phyloP scores from a whole-genome alignment of 2,113 vertebrate species.

The Hassar affinis region DNA sequence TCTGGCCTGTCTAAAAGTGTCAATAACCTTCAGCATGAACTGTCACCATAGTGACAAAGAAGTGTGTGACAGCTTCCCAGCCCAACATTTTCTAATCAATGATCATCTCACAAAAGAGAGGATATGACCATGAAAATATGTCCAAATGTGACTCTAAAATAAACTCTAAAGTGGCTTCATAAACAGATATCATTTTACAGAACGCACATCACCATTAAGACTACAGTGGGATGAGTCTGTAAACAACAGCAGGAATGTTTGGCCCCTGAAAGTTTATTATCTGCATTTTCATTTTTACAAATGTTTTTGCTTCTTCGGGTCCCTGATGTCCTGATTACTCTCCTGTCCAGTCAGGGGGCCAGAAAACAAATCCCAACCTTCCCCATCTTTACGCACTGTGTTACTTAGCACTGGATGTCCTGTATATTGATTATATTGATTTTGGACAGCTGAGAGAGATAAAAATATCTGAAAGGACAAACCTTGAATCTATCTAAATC shows the following conservation, averaged over 20 bases:
- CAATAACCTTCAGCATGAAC: not conserved
- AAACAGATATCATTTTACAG: not conserved
- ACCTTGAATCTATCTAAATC: not conserved
- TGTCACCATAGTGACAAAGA: not conserved
- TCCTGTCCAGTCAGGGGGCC: not conserved
- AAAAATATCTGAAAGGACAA: not conserved
- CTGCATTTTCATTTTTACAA: not conserved
- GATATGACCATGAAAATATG: not conserved
- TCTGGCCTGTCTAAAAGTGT: not conserved
- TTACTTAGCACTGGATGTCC: not conserved
- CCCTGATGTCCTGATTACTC: not conserved
- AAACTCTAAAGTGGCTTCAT: no score
- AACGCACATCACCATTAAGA: not conserved
- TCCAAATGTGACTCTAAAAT: not conserved
- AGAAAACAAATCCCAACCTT: not conserved
- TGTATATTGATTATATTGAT: not conserved
- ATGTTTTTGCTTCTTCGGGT: not conserved
- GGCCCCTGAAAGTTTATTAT: not conserved
- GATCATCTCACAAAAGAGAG: not conserved
- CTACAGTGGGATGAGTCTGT: not conserved
- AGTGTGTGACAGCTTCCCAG: not conserved
- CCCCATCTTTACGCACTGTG: not conserved
- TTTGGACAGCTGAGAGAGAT: not conserved
- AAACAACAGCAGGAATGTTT: not conserved
- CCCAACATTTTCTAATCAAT: not conserved